Evolutionary conservation across 1,140 invertebrate species (phyloP), one percentile per base, ranked within the genome.

Genomic region (Triops cancriformis): DNA sequence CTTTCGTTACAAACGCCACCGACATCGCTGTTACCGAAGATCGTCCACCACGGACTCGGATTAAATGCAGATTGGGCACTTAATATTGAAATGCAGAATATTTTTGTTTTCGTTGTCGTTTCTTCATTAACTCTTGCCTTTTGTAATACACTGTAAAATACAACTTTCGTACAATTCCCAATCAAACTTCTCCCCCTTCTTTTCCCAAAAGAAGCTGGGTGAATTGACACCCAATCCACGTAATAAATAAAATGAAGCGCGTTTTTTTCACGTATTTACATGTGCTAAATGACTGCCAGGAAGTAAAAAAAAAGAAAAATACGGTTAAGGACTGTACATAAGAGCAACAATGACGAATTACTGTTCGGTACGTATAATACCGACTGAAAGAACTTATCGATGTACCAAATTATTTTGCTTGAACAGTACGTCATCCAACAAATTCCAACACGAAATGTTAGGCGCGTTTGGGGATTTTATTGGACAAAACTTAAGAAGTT

Each of bases 101-200:
- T 37, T 37, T n/a, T 5, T 64, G 51, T 18, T 64, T n/a, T 23
- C 18, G 51, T 64, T 23, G 23, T n/a, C 23, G 10, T 64, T 0
- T 64, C 45, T 64, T 18, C 23, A 14, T 64, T 7, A 6, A 18
- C 18, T 18, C 23, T 23, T 64, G 14, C 23, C 51, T 64, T 64
- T 64, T 64, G 51, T 64, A 64, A 64, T 64, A 23, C 51, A 64
- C 14, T 64, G 51, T 64, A 64, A 64, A 64, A n/a, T 64, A 64
- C 51, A 64, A 37, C 51, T n/a, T 64, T 64, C 51, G 23, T 64
- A 64, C 51, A 14, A 9, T 64, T 64, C 51, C 51, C 51, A 64
- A 64, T n/a, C 14, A 3, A 0, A 23, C 6, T 64, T 64, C 51
- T 64, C 6, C 23, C 18, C 6, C 51, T 64, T 64, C 51, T 23